Evolutionary conservation across 2,888 invertebrate genomes (phyloP), one percentile per base, ranked within the genome.

Genomic region (Drosophila mayaguana): DNA sequence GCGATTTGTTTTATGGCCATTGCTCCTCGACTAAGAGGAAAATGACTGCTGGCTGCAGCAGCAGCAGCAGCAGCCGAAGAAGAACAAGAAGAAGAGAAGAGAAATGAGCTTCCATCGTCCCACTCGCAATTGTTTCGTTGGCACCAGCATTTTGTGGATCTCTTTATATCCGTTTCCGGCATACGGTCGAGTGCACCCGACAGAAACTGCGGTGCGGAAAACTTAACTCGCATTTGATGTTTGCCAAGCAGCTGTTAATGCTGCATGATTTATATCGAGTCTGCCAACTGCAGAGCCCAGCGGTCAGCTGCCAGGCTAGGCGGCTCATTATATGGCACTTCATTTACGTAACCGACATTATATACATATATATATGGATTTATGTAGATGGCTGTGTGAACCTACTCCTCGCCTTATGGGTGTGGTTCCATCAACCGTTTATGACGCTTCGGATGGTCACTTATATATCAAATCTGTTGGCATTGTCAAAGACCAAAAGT

Each of bases 221-320:
- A 82, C 82, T 88, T 87, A 89, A 89, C 89, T 85, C 75, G 75
- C 74, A 88, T 89, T 86, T 91, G 81, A 88, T 91, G 87, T 89
- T 50, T 81, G 81, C 85, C 83, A 83, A 91, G 88, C 91, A 91
- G 91, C 90, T 91, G 91, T 90, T 91, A 90, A 91, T 91, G 87
- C 83, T 83, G 85, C 83, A 87, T 91, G 91, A 91, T 91, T 90
- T 91, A 90, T 90, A 78, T 81, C 59, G 46, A 65, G 54, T 42
- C 53, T 63, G 76, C 70, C 79, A 79, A 51, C 56, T 61, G 42
- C 75, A 72, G 72, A 65, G 14, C 43, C 59, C 63, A 50, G 61
- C 62, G 76, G 72, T 61, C 77, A 75, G 45, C 53, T 69, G 68
- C 45, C 53, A 36, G 38, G 42, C 65, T 32, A 50, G 67, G 18